phyloP scores from a whole-genome alignment of 2,113 vertebrate genomes.

The Galeopterus variegatus region DNA sequence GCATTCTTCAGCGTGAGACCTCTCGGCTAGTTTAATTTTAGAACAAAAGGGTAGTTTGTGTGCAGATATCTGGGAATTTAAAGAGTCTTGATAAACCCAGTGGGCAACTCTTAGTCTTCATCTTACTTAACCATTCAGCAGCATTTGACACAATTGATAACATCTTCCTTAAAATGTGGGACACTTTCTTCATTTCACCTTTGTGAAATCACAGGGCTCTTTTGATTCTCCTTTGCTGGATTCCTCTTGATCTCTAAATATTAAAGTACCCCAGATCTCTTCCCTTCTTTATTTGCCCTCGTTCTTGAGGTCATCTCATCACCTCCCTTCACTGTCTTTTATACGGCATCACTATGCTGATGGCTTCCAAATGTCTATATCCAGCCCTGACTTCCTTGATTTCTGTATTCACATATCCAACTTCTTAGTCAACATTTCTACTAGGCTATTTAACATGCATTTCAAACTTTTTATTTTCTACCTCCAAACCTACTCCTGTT shows the following conservation, averaged over 20 bases:
- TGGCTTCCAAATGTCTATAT: neutral
- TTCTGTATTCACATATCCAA: neutral
- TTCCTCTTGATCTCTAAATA: neutral
- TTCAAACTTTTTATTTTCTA: neutral
- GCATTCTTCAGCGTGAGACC: neutral
- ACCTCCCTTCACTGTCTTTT: neutral
- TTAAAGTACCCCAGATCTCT: neutral
- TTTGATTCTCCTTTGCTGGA: slow-evolving; percentile 20
- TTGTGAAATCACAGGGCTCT: neutral
- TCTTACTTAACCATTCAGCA: neutral
- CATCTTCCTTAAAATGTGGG: neutral
- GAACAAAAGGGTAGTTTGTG: neutral
- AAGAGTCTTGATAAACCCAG: neutral
- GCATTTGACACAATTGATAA: neutral
- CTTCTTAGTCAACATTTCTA: neutral
- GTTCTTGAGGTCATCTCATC: neutral
- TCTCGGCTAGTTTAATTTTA: neutral
- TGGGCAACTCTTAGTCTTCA: neutral
- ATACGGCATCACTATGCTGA: neutral
- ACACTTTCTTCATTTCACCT: neutral
- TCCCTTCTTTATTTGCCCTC: neutral
- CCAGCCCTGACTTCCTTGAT: neutral
- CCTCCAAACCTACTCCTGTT: neutral
- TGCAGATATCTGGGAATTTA: neutral
- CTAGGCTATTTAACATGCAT: neutral